Base-by-base conservation (phyloP, 2,888 invertebrate species). In the Cylloceria caligata region DNA sequence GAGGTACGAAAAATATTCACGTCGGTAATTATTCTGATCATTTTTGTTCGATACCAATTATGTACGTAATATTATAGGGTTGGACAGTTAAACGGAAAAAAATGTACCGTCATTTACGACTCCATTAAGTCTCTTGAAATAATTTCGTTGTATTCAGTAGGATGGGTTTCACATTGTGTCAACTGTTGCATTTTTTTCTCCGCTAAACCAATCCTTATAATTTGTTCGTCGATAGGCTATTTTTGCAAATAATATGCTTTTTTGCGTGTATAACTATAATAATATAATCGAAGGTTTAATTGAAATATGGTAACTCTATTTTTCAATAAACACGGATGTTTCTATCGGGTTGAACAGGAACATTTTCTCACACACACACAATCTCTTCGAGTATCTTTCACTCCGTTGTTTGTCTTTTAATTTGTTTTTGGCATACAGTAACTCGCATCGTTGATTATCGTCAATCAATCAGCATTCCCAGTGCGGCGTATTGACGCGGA, bases 351-450 rank as follows among this genome's bases (percentile, higher is more conserved):
- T 19, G 19, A 71, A n/a, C n/a, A n/a, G n/a, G n/a, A n/a, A 57
- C 27, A 57, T 45, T 57, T 19, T 57, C 55, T 45, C 57, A 42
- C 42, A 49, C 55, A 16, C 60, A 11, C 42, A 30, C 71, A 71
- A 45, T 57, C 42, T 45, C 71, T 57, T 57, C 72, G 47, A 9
- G 36, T 9, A 19, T 39, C 24, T 74, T 74, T 68, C 42, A 49
- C 64, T 68, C 19, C 2, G 19, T 49, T 57, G 16, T 57, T 69
- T 11, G n/a, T 11, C 47, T 47, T 62, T 49, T 4, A 65, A 57
- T 27, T 64, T 57, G 34, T 57, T 78, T 74, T 57, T 72, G 36
- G 39, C 57, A 49, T 67, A 74, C 27, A 74, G 65, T 62, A 60
- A 57, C 9, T 30, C 30, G 13, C 6, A 42, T 19, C n/a, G 30